These are phyloP conservation scores for Sialis fuliginosa DNA, from an alignment of 2,888 invertebrate species.

Conservation along the genomic window DNA sequence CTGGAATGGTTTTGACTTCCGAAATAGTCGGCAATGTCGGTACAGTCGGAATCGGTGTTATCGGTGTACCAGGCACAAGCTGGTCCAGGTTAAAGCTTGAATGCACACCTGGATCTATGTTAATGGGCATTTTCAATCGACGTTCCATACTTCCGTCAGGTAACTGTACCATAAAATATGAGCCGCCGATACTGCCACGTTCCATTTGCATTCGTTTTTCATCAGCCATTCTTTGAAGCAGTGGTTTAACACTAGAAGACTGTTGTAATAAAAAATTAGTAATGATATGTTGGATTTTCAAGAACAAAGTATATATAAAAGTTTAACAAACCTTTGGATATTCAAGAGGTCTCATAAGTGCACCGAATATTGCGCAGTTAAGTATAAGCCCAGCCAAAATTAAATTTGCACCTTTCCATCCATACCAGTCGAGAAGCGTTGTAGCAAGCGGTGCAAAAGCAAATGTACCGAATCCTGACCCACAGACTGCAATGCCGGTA, in stretches of 20 bases:
- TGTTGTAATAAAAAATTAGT: too few species aligned
- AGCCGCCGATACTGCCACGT: slow-evolving; percentile 72
- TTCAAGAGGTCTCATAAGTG: slow-evolving; percentile 62
- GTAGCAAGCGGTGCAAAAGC: slow-evolving; percentile 85
- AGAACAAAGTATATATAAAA: too few species aligned
- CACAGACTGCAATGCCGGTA: slow-evolving; percentile 89
- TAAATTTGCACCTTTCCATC: slow-evolving; percentile 81
- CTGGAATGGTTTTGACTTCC: slow-evolving; percentile 57
- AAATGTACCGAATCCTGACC: slow-evolving; percentile 90
- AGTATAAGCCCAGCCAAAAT: slow-evolving; percentile 85
- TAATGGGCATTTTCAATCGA: slow-evolving; percentile 75
- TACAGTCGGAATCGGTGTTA: slow-evolving; percentile 66
- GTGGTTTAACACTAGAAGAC: slow-evolving; percentile 50
- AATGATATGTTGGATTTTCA: too few species aligned
- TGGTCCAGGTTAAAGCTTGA: slow-evolving; percentile 80
- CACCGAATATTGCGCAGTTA: slow-evolving; percentile 79
- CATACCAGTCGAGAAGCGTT: slow-evolving; percentile 55
- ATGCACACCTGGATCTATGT: slow-evolving; percentile 86
- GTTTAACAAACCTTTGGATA: slow-evolving; percentile 40
- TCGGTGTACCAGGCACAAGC: slow-evolving; percentile 51
- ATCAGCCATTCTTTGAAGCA: slow-evolving; percentile 83
- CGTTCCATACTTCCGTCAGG: slow-evolving; percentile 85
- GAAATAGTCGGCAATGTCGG: slow-evolving; percentile 80
- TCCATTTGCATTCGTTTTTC: slow-evolving; percentile 84
- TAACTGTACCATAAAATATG: slow-evolving; percentile 66